These are phyloP conservation scores for Mechanitis mazaeus DNA, from an alignment of 2,888 invertebrate species.

Conservation along the genomic window DNA sequence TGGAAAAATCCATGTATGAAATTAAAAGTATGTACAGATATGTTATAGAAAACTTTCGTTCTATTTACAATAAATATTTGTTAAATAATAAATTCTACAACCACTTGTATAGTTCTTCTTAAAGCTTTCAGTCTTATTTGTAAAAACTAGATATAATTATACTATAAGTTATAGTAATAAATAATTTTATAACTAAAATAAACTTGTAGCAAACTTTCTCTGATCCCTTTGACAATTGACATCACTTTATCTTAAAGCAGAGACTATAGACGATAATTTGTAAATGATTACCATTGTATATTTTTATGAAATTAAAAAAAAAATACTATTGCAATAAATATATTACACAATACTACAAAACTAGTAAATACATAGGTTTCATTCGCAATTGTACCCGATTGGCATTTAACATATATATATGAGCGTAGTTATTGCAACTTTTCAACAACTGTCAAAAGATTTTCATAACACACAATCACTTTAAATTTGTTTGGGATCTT, in stretches of 20 bases:
- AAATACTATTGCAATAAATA: too few species aligned
- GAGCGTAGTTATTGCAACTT: too few species aligned
- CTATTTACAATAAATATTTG: slow-evolving; percentile 5
- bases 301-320: too few species aligned
- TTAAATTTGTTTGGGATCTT: too few species aligned
- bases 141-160: slow-evolving; percentile 3
- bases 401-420: too few species aligned
- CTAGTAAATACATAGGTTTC: too few species aligned
- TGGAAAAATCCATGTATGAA: slow-evolving; percentile 14
- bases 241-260: slow-evolving; percentile 9
- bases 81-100: slow-evolving; percentile 2
- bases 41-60: slow-evolving; percentile 16
- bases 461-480: too few species aligned
- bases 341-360: too few species aligned
- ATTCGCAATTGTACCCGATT: too few species aligned
- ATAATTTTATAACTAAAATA: slow-evolving; percentile 20
- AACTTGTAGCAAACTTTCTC: slow-evolving; percentile 30
- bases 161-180: slow-evolving; percentile 10
- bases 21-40: slow-evolving; percentile 9
- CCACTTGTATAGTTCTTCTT: slow-evolving; percentile 1
- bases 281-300: background rate
- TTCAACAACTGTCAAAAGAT: too few species aligned
- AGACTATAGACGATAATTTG: slow-evolving; percentile 7
- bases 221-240: slow-evolving; percentile 24
- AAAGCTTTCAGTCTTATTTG: slow-evolving; percentile 11